Evolutionary conservation across 2,797 vertebrate genomes (phyloP).

Genomic region (Distichodus sexfasciatus): DNA sequence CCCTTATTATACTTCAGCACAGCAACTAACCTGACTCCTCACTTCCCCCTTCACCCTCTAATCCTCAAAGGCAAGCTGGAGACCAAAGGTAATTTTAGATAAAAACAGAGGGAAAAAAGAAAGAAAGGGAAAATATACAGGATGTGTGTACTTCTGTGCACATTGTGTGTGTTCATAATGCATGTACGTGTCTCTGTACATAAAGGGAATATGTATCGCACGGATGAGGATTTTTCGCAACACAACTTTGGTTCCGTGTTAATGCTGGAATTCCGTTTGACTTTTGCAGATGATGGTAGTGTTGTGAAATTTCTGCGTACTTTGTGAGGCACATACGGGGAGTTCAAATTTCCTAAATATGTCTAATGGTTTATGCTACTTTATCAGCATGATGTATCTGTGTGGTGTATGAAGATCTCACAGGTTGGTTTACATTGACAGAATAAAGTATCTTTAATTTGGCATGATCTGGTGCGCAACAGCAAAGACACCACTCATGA

Average conservation of each 20-base stretch:
- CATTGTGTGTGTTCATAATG: constrained; percentile 55
- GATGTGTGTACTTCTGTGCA: neutral
- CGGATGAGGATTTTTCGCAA: constrained; percentile 27
- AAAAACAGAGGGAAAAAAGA: constrained; percentile 35
- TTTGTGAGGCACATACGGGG: no score
- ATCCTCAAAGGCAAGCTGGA: constrained; percentile 52
- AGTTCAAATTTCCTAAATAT: no score
- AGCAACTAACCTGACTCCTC: constrained; percentile 51
- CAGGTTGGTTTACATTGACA: no score
- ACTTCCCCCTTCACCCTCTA: constrained; percentile 39
- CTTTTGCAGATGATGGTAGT: no score
- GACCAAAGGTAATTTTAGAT: constrained; percentile 60
- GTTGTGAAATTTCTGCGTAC: no score
- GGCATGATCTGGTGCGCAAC: no score
- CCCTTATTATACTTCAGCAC: constrained; percentile 54
- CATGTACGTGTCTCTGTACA: constrained; percentile 34
- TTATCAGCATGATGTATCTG: no score
- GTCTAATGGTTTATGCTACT: no score
- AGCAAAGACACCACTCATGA: no score
- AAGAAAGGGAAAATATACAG: constrained; percentile 13
- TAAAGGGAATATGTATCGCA: constrained; percentile 35
- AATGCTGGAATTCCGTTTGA: neutral
- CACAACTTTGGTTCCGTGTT: neutral
- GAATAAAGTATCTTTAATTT: no score
- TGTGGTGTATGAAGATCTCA: no score